Percentiles rank a stretch among this genome's conserved stretches.
Evolutionary conservation across 2,113 vertebrate genomes (phyloP).

Genomic region (Mormyrus iriodes): DNA sequence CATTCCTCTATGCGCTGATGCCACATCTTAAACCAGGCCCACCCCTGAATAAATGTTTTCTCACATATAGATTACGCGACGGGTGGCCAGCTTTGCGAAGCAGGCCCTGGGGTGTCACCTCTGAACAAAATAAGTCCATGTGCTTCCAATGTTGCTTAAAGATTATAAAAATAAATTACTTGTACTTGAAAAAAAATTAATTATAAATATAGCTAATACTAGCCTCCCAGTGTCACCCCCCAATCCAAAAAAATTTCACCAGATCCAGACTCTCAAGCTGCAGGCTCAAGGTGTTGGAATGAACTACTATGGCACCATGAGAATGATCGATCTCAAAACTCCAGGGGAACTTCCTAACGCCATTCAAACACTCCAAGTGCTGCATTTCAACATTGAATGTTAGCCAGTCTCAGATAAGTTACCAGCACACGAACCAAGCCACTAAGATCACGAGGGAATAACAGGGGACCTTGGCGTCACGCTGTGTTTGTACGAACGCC

Average conservation of each 20-base stretch:
- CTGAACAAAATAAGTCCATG: neutral
- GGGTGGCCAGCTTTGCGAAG: neutral
- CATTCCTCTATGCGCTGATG: neutral
- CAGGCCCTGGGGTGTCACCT: neutral
- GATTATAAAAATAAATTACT: neutral
- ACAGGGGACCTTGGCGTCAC: slow-evolving; percentile 44
- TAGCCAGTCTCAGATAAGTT: neutral
- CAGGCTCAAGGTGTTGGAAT: neutral
- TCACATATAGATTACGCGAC: neutral
- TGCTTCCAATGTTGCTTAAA: neutral
- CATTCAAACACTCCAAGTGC: slow-evolving; percentile 16
- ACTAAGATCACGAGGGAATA: slow-evolving; percentile 47
- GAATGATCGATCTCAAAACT: neutral
- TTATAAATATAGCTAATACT: neutral
- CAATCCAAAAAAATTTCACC: neutral
- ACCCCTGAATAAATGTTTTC: neutral
- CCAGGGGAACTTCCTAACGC: neutral
- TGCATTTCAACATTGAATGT: neutral
- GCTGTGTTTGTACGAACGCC: slow-evolving; percentile 48
- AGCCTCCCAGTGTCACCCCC: neutral
- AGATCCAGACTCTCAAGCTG: neutral
- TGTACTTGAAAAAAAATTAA: neutral
- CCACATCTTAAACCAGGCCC: neutral
- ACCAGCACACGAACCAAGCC: slow-evolving; percentile 31
- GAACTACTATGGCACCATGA: neutral